Conservation (phyloP, 1,140 invertebrate genomes). For the Campoletis sonorensis region DNA sequence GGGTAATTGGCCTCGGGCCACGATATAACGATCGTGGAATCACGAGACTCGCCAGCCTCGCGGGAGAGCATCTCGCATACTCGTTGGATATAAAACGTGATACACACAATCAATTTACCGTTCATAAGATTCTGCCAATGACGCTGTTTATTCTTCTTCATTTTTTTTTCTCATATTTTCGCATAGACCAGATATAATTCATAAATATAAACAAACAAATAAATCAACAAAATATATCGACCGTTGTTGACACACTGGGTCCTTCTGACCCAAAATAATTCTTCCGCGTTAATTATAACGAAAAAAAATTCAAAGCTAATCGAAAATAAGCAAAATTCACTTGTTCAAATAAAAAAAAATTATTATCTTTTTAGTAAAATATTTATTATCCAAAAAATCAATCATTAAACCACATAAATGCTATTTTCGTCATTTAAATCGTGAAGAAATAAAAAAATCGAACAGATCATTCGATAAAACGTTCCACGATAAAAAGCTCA, state of each 20-base stretch:
- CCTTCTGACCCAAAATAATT: too few relatives aligned
- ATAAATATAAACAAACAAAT: background rate
- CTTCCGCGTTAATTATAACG: too few relatives aligned
- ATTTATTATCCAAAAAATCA: too few relatives aligned
- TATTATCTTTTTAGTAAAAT: too few relatives aligned
- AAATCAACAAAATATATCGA: background rate
- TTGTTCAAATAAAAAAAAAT: too few relatives aligned
- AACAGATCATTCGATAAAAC: background rate
- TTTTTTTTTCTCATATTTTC: too few relatives aligned
- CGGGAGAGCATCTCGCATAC: background rate
- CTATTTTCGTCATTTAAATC: too few relatives aligned
- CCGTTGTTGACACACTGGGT: too few relatives aligned
- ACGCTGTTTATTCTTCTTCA: background rate
- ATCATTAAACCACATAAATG: too few relatives aligned
- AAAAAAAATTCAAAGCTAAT: too few relatives aligned
- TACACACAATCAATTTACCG: conserved; percentile 31
- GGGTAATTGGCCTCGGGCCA: conserved; percentile 26
- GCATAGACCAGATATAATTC: background rate
- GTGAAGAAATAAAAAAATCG: background rate
- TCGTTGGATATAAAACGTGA: background rate
- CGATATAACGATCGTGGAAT: conserved; percentile 33
- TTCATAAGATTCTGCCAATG: conserved; percentile 12
- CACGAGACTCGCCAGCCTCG: conserved; percentile 6
- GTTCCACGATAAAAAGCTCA: too few relatives aligned
- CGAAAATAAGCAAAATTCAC: too few relatives aligned